Conservation (phyloP, 2,113 vertebrate species). For the Cyprinodon brontotheroides region DNA sequence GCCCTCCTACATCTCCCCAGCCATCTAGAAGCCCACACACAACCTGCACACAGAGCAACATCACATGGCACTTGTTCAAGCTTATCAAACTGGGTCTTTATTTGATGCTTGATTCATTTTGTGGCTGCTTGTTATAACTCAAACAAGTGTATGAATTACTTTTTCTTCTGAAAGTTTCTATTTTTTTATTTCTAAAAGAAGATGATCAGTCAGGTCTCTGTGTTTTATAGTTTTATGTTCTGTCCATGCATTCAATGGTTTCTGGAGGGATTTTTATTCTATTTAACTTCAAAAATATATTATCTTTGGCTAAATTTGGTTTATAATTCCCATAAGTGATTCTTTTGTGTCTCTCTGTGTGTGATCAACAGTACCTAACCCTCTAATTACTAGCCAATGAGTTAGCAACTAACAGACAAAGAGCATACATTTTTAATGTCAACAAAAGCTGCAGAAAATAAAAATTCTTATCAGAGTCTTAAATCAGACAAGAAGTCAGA, state of each 20-base stretch:
- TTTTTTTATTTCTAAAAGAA: not conserved
- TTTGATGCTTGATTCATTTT: not conserved
- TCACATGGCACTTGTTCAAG: not conserved
- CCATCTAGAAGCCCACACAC: not conserved
- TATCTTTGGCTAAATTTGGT: no score
- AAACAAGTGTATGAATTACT: not conserved
- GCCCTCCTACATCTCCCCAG: not conserved
- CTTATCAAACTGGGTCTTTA: not conserved
- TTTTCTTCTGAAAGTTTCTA: not conserved
- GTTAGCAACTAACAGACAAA: no score
- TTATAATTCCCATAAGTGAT: no score
- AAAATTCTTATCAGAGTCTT: not conserved
- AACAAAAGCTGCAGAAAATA: not conserved
- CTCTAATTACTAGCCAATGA: no score
- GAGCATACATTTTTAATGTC: not conserved
- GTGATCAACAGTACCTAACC: no score
- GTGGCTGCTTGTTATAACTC: not conserved
- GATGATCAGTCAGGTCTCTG: not conserved
- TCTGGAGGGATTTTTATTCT: not conserved
- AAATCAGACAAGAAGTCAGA: not conserved
- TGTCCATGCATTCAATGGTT: not conserved
- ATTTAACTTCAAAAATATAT: not conserved
- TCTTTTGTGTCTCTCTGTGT: no score
- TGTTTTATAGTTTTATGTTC: not conserved
- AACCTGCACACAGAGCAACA: not conserved